Evolutionary conservation across 2,888 invertebrate genomes (phyloP).

Genomic region (Xestia sexstrigata): DNA sequence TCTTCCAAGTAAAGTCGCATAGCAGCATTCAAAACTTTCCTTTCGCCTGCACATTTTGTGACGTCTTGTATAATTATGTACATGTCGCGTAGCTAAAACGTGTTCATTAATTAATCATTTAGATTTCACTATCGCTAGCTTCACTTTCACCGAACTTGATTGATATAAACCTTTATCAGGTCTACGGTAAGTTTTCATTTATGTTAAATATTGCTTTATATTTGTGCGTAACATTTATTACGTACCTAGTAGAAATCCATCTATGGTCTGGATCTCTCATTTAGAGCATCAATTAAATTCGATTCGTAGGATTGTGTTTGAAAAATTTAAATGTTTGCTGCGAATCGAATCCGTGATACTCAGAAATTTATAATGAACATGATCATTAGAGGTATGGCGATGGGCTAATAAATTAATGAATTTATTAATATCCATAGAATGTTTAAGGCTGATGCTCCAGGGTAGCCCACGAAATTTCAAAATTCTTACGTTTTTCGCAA

Average conservation of each 20-base stretch:
- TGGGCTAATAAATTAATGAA: neutral
- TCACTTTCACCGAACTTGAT: constrained; percentile 60
- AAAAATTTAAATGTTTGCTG: constrained; percentile 8
- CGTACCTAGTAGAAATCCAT: neutral
- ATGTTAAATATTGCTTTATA: constrained; percentile 2
- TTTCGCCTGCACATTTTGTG: constrained; percentile 61
- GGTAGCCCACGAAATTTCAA: too few relatives aligned
- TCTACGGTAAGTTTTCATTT: neutral
- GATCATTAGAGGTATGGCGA: constrained; percentile 9
- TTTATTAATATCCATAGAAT: too few relatives aligned
- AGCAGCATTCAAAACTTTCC: constrained; percentile 40
- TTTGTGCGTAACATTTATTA: constrained; percentile 3
- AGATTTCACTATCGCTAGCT: constrained; percentile 58
- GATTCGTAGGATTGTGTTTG: neutral
- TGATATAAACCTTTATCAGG: constrained; percentile 48
- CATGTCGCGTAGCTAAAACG: constrained; percentile 56
- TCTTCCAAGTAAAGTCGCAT: constrained; percentile 26
- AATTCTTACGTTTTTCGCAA: too few relatives aligned
- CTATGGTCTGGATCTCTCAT: neutral
- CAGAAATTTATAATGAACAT: neutral
- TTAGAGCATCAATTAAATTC: neutral
- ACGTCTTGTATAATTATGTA: constrained; percentile 18
- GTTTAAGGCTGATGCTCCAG: too few relatives aligned
- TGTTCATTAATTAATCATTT: constrained; percentile 65
- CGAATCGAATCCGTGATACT: neutral